phyloP scores from a whole-genome alignment of 2,888 invertebrate genomes.

The Drosophila antonietae region DNA sequence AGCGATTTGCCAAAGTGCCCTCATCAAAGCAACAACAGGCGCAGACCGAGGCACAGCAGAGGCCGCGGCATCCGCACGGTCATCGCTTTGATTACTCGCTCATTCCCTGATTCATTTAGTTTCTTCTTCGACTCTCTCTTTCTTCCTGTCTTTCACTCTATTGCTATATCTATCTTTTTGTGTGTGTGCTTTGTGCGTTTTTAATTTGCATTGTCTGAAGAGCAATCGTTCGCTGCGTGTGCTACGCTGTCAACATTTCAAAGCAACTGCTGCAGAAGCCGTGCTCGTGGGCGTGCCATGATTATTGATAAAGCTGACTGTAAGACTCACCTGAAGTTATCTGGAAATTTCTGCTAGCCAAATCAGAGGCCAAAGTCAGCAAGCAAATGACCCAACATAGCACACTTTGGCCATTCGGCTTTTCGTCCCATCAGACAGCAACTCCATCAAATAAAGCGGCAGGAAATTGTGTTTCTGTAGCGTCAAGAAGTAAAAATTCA shows the following conservation, averaged over 20 bases:
- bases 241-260: conserved; percentile 45
- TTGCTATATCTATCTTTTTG: neutral
- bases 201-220: conserved; percentile 61
- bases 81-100: conserved; percentile 52
- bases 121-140: neutral
- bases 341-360: conserved; percentile 20
- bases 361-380: conserved; percentile 25
- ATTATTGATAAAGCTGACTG: conserved; percentile 55
- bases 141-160: neutral
- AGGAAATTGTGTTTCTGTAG: conserved; percentile 69
- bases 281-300: conserved; percentile 29
- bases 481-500: conserved; percentile 33
- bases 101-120: conserved; percentile 18
- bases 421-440: neutral
- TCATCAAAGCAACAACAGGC: conserved; percentile 80
- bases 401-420: neutral
- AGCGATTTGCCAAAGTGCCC: conserved; percentile 73
- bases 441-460: conserved; percentile 50
- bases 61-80: conserved; percentile 32
- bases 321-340: conserved; percentile 23
- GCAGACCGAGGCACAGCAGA: conserved; percentile 23
- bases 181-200: conserved; percentile 43
- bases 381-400: conserved; percentile 29
- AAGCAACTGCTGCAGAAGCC: conserved; percentile 22
- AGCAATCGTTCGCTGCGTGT: conserved; percentile 17